Conservation (phyloP, 1,140 invertebrate species). For the Heliothis virescens region DNA sequence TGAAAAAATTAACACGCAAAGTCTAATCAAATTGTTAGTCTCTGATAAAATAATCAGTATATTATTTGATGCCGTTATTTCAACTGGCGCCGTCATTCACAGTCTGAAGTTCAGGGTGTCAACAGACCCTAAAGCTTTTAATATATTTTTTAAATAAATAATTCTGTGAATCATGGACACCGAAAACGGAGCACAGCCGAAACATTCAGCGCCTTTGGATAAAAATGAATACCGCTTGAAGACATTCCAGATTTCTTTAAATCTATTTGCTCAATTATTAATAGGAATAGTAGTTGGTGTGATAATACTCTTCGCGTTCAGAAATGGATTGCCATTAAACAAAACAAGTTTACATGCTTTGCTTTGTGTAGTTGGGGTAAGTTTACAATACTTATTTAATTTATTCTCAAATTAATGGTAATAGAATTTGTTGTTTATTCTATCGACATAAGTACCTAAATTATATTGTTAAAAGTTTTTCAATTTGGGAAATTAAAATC, state of each 20-base stretch:
- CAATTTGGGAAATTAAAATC: too few relatives aligned
- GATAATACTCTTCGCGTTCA: conserved; percentile 57
- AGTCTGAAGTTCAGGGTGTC: neutral
- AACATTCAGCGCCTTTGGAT: neutral
- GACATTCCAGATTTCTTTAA: conserved; percentile 62
- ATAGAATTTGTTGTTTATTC: too few relatives aligned
- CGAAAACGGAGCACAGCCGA: neutral
- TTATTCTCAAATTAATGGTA: too few relatives aligned
- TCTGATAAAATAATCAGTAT: conserved; percentile 26
- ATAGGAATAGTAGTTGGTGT: conserved; percentile 63
- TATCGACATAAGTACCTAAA: too few relatives aligned
- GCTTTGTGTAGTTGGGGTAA: conserved; percentile 72
- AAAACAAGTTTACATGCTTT: conserved; percentile 63
- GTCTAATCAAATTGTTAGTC: neutral
- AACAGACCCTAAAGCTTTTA: neutral
- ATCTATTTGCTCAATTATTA: conserved; percentile 64
- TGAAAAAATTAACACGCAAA: neutral
- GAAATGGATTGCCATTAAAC: conserved; percentile 56
- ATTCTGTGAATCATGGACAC: conserved; percentile 17
- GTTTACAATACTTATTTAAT: conserved; percentile 45
- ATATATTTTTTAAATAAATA: neutral
- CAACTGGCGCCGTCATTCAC: neutral
- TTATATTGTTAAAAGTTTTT: too few relatives aligned
- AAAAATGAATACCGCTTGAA: conserved; percentile 47
- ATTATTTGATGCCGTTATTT: conserved; percentile 3